phyloP scores from a whole-genome alignment of 2,113 vertebrate genomes.

The Paramisgurnus dabryanus region DNA sequence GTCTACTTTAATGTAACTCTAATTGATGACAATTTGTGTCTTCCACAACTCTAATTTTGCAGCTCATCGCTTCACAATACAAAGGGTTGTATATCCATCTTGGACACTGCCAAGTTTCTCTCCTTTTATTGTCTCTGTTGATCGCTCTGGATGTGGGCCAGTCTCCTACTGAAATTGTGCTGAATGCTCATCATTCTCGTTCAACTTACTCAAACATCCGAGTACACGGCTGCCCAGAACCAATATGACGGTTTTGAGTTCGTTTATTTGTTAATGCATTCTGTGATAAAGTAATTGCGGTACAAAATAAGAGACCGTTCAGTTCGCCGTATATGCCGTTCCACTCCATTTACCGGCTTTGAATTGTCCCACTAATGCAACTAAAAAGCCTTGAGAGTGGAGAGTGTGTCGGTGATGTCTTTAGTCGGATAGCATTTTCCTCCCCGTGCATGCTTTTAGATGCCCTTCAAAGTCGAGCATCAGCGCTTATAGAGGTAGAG shows the following conservation, averaged over 20 bases:
- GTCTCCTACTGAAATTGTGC: neutral
- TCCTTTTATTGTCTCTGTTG: constrained; percentile 45
- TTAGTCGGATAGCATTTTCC: constrained; percentile 26
- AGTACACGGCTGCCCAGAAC: neutral
- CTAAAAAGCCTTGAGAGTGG: constrained; percentile 11
- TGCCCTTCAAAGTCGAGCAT: constrained; percentile 1
- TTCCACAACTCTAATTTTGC: constrained; percentile 16
- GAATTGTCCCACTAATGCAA: constrained; percentile 26
- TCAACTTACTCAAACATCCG: constrained; percentile 13
- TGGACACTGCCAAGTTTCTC: constrained; percentile 45
- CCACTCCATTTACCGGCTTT: constrained; percentile 17
- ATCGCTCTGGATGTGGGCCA: constrained; percentile 57
- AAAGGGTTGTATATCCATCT: constrained; percentile 9
- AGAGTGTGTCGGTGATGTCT: constrained; percentile 7
- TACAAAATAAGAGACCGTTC: constrained; percentile 21
- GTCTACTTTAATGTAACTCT: neutral
- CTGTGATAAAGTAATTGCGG: constrained; percentile 46
- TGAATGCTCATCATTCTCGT: neutral
- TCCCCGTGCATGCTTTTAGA: constrained; percentile 3
- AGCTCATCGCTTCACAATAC: constrained; percentile 5
- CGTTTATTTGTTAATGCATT: constrained; percentile 11
- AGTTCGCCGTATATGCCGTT: constrained; percentile 17
- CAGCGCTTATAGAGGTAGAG: constrained; percentile 7
- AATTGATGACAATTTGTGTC: neutral
- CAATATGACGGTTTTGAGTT: neutral